Evolutionary conservation across 2,888 invertebrate genomes (phyloP).

Genomic region (Dicranocentrus wangi): DNA sequence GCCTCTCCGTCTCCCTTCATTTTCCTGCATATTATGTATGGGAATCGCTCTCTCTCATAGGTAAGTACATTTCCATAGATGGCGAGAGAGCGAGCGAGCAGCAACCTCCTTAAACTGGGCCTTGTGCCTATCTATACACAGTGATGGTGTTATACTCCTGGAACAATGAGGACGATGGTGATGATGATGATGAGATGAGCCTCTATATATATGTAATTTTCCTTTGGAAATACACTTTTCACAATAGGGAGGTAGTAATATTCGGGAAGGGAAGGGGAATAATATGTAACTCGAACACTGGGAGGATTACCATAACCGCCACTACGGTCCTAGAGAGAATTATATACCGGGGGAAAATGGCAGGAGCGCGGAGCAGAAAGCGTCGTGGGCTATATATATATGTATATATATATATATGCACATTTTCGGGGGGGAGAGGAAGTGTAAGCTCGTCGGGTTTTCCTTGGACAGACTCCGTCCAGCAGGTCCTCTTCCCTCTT

Average conservation of each 20-base stretch:
- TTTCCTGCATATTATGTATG: no score
- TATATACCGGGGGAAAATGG: not conserved
- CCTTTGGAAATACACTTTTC: slow-evolving; percentile 37
- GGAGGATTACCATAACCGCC: slow-evolving; percentile 26
- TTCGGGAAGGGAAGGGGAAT: no score
- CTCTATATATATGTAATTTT: slow-evolving; percentile 24
- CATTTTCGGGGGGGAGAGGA: no score
- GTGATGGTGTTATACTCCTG: slow-evolving; percentile 8
- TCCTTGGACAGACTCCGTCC: no score
- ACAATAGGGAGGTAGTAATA: slow-evolving; percentile 16
- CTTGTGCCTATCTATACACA: no score
- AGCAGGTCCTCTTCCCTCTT: not conserved
- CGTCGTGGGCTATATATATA: no score
- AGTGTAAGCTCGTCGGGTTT: no score
- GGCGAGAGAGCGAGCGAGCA: not conserved
- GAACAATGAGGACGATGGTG: slow-evolving; percentile 21
- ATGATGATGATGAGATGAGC: slow-evolving; percentile 25
- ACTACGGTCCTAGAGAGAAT: not conserved
- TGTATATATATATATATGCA: no score
- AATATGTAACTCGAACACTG: slow-evolving; percentile 3
- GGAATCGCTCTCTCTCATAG: no score
- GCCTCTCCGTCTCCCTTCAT: not conserved
- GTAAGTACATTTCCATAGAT: no score
- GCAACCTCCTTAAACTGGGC: no score
- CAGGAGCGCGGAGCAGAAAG: not conserved